Conservation (phyloP, 2,113 vertebrate species). For the Sturnira hondurensis region DNA sequence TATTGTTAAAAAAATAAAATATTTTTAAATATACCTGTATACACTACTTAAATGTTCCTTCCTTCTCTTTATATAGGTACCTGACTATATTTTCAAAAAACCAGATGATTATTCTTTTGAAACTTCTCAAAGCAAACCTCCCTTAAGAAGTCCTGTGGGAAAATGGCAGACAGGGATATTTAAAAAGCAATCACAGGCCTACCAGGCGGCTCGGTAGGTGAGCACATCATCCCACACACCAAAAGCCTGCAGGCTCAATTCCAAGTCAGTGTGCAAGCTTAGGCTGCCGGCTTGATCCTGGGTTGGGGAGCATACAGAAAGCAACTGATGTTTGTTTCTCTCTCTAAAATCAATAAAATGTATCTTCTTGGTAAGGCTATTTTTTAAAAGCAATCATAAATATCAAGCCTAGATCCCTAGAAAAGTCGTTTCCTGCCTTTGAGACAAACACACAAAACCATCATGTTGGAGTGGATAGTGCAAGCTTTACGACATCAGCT, state of each 20-base stretch:
- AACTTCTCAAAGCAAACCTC: slow-evolving; percentile 3
- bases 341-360: too few relatives aligned
- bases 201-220: too few relatives aligned
- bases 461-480: neutral
- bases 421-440: neutral
- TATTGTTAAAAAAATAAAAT: slow-evolving; percentile 66
- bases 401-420: neutral
- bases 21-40: slow-evolving; percentile 60
- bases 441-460: neutral
- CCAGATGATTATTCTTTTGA: neutral
- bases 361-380: neutral
- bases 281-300: too few relatives aligned
- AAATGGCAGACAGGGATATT: too few relatives aligned
- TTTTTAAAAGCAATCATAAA: neutral
- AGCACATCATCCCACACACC: too few relatives aligned
- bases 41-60: neutral
- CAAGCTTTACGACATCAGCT: neutral
- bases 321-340: too few relatives aligned
- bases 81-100: slow-evolving; percentile 12
- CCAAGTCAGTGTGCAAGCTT: too few relatives aligned
- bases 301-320: too few relatives aligned
- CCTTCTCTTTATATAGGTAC: neutral
- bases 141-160: neutral
- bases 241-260: too few relatives aligned
- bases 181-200: too few relatives aligned